phyloP scores from a whole-genome alignment of 2,113 vertebrate species.

The Arizona elegans region DNA sequence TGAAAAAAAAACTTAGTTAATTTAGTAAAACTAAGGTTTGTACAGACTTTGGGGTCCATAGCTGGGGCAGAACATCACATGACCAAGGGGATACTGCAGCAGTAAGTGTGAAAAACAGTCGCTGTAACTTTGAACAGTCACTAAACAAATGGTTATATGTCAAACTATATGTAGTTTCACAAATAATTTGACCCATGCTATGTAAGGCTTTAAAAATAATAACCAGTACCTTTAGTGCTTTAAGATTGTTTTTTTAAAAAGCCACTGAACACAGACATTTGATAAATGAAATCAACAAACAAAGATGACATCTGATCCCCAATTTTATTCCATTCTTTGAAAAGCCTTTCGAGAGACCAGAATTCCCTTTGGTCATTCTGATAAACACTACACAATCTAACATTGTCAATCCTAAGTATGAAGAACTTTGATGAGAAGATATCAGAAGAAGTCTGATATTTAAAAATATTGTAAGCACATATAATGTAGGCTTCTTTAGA shows the following conservation, averaged over 20 bases:
- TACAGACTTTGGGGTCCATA: too few species aligned
- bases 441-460: not conserved
- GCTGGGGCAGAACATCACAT: too few species aligned
- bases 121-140: too few species aligned
- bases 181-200: not conserved
- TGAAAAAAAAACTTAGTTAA: too few species aligned
- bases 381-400: not conserved
- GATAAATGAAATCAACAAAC: not conserved
- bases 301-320: not conserved
- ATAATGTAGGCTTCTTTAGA: not conserved
- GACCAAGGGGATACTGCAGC: too few species aligned
- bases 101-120: too few species aligned
- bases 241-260: not conserved
- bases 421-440: not conserved
- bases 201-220: not conserved
- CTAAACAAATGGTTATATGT: too few species aligned
- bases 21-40: too few species aligned
- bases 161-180: not conserved
- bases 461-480: not conserved
- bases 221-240: not conserved
- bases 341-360: not conserved
- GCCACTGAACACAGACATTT: not conserved
- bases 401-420: not conserved
- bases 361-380: not conserved
- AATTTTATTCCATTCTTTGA: not conserved